Evolutionary conservation across 2,888 invertebrate species (phyloP), one percentile per base, ranked within the genome.

Genomic region (Amiota mariae): DNA sequence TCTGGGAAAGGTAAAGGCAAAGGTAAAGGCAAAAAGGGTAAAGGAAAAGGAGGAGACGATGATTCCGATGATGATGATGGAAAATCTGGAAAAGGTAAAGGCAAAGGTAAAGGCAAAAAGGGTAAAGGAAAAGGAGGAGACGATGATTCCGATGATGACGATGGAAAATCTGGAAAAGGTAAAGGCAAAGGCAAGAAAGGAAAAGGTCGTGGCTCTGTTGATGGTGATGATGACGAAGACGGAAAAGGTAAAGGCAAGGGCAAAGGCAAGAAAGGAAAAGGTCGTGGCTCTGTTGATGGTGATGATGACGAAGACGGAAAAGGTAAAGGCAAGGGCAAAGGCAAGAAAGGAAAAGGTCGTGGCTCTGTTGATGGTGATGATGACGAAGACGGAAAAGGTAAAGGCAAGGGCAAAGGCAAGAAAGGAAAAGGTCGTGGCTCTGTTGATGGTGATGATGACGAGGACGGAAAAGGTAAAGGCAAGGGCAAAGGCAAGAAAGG

Each of bases 381-480:
- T 49, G 67, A 67, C 8, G 70, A 70, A 8, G 36, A 36, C 1
- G 70, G 9, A 15, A 18, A 11, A 56, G 8, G n/a, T 57, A 71
- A 71, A 59, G 68, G 54, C 18, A 49, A 67, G 15, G 18, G n/a
- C 47, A 54, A 70, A 49, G 20, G 18, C 20, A 9, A 6, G 51
- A 47, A 66, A 59, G 36, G 36, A 2, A 11, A 24, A 12, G 18
- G 36, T 8, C 47, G 49, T 9, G 51, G 46, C 20, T 36, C 46
- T 63, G 70, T 11, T 59, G 54, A 66, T 36, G 63, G 20, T 1
- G 13, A 47, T 1, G 13, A 47, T 48, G 59, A 59, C 13, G 46
- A 57, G 46, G 71, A 54, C 74, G 75, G 6, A 48, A 75, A 13
- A 70, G 72, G 4, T 15, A 46, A 61, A 59, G n/a, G 13, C 54